Base-by-base conservation (phyloP, 2,113 vertebrate species). In the Pogona vitticeps region DNA sequence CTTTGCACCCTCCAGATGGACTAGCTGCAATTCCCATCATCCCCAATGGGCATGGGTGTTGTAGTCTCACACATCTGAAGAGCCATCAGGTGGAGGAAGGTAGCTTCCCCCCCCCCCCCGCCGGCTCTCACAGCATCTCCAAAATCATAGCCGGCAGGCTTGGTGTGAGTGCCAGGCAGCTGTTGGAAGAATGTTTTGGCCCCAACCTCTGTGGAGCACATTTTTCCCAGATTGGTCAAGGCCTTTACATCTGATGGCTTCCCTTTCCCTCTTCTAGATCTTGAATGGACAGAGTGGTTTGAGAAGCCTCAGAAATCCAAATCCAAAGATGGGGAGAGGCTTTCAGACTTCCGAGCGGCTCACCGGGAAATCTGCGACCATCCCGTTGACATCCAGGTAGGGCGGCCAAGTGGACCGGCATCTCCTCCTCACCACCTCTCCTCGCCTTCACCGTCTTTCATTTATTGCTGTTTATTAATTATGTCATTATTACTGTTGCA, bases 251-350 rank as follows among this genome's bases (percentile, higher is more conserved):
- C 68, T 33, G 92, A 21, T 59, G 2, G 67, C 80, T 86, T 31
- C 72, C 4, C 15, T 9, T 21, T 31, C 13, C 20, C 1, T 2
- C 38, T 23, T 89, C 20, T 94, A 99, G 98, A 99, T 91, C 96
- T 97, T n/a, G 97, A 98, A 91, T 99, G 99, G 99, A 98, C 98
- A 0, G 97, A 98, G 17, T 99, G 98, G 98, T 98, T 99, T 79
- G 91, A 98, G 92, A 98, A 97, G 28, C 97, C 98, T 79, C 95
- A 97, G 90, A 97, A 96, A 89, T 92, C 94, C 0, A 97, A 96
- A 80, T 96, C 97, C 40, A 98, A 98, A 94, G 98, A 98, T 87
- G 98, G 97, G 95, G 99, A 99, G 94, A 99, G 98, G 79, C 94
- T 98, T 65, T 96, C 96, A 1, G 98, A 98, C 90, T 96, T 99